Conservation (phyloP, 2,797 vertebrate genomes). For the Betta splendens region DNA sequence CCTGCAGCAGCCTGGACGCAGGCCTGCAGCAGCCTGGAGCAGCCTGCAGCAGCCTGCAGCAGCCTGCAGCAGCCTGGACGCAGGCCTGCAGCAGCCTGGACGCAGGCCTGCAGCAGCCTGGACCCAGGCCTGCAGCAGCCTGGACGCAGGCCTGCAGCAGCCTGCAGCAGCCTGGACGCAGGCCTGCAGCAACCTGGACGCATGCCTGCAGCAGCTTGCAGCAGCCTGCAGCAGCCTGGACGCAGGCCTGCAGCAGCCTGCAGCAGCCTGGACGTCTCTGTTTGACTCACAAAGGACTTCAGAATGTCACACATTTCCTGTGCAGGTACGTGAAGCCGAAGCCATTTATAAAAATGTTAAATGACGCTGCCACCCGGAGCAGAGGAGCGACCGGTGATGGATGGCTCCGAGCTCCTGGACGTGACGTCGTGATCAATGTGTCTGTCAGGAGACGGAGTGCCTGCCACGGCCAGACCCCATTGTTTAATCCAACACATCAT, state of each 20-base stretch:
- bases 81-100: no score
- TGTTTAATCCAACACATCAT: constrained; percentile 64
- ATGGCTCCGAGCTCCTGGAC: constrained; percentile 41
- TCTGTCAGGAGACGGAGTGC: constrained; percentile 49
- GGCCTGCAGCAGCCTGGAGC: no score
- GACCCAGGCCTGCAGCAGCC: no score
- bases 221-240: no score
- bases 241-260: not conserved
- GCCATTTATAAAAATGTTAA: constrained; percentile 59
- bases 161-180: no score
- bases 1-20: no score
- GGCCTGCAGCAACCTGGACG: no score
- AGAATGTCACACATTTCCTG: constrained; percentile 25
- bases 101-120: no score
- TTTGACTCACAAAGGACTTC: constrained; percentile 36
- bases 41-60: no score
- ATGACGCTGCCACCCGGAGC: constrained; percentile 42
- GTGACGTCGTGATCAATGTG: constrained; percentile 64
- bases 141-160: no score
- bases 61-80: no score
- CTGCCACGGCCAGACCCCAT: constrained; percentile 44
- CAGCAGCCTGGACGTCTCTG: not conserved
- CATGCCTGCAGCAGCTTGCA: no score
- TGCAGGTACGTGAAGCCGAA: constrained; percentile 32
- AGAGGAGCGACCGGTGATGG: constrained; percentile 48